These are phyloP conservation scores for Brenthis ino DNA, from an alignment of 2,888 invertebrate species.

Conservation along the genomic window DNA sequence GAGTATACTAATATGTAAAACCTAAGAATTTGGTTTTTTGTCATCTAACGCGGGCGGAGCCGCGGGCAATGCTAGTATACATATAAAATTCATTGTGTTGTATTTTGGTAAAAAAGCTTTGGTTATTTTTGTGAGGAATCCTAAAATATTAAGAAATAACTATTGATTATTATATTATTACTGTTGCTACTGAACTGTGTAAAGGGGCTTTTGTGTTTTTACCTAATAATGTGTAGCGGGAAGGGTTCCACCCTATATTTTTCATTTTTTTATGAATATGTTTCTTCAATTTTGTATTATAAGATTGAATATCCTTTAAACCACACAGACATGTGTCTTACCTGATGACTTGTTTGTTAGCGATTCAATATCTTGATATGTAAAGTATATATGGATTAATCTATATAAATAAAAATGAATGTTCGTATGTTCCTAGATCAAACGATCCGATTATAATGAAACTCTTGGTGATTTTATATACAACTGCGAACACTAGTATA, in stretches of 20 bases:
- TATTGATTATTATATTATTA: conserved; percentile 12
- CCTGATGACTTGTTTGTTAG: neutral
- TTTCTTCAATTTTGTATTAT: neutral
- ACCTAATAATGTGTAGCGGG: conserved; percentile 37
- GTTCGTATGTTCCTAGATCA: too few species aligned
- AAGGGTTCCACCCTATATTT: conserved; percentile 37
- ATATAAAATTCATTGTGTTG: too few species aligned
- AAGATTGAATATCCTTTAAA: neutral
- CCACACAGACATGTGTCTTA: neutral
- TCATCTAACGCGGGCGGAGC: too few species aligned
- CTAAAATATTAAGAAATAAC: neutral
- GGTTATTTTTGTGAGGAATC: too few species aligned
- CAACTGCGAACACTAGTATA: too few species aligned
- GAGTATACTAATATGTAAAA: too few species aligned
- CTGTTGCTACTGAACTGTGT: conserved; percentile 33
- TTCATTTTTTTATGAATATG: conserved; percentile 6
- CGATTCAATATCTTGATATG: neutral
- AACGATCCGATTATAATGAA: too few species aligned
- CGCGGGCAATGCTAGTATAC: too few species aligned
- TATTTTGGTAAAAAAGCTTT: too few species aligned
- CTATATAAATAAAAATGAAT: too few species aligned
- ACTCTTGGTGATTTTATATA: too few species aligned
- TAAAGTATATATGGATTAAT: neutral
- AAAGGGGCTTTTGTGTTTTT: conserved; percentile 38
- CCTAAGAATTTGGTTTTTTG: too few species aligned